A percentile compares a stretch with the other conserved stretches of the same genome.
Evolutionary conservation across 1,140 invertebrate species (phyloP).

Genomic region (Lordiphosa stackelbergi): DNA sequence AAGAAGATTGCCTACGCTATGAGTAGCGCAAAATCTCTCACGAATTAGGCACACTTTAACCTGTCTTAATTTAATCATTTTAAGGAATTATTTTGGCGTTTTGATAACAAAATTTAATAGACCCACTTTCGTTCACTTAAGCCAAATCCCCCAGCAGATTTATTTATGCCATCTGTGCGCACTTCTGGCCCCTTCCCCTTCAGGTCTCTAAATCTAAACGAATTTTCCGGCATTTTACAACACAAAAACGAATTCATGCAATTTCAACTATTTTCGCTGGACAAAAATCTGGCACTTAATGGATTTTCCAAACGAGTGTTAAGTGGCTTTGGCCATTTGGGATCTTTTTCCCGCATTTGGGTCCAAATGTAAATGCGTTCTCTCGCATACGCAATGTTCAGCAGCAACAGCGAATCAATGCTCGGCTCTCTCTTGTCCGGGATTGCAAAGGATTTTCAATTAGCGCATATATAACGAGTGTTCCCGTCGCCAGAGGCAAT

Average conservation of each 20-base stretch:
- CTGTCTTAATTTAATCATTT: not conserved
- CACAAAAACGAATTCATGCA: constrained; percentile 7
- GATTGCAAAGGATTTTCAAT: constrained; percentile 69
- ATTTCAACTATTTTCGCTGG: constrained; percentile 10
- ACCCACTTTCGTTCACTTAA: not conserved
- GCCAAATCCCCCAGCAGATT: too few species aligned
- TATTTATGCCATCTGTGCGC: too few species aligned
- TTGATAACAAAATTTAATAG: not conserved
- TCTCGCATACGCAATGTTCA: constrained; percentile 41
- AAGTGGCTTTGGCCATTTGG: constrained; percentile 69
- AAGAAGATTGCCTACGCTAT: too few species aligned
- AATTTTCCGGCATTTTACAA: constrained; percentile 29
- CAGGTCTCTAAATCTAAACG: constrained; percentile 6
- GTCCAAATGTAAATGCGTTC: constrained; percentile 43
- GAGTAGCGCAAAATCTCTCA: too few species aligned
- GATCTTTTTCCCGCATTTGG: constrained; percentile 18
- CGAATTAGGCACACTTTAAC: too few species aligned
- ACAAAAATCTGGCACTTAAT: constrained; percentile 53
- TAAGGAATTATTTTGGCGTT: not conserved
- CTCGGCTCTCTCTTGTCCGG: constrained; percentile 33
- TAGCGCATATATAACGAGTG: constrained; percentile 33
- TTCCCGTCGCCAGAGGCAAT: constrained; percentile 20
- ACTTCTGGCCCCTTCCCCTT: too few species aligned
- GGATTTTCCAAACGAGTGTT: constrained; percentile 56
- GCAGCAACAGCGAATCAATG: constrained; percentile 35